Base-by-base conservation (phyloP, 2,888 invertebrate genomes). In the Lycocerus yunnanus region DNA sequence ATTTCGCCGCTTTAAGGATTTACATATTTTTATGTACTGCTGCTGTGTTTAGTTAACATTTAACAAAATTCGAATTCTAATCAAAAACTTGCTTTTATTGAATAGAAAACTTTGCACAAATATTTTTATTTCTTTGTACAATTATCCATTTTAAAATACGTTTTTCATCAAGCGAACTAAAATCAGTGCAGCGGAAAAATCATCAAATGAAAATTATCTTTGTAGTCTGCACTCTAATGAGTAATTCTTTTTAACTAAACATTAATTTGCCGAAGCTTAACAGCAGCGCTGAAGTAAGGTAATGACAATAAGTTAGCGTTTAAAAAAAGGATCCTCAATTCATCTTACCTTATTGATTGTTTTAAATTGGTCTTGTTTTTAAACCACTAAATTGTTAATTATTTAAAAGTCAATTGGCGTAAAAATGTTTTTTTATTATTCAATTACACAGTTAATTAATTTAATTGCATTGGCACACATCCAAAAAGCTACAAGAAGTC, bases 371-470 rank as follows among this genome's bases (percentile, higher is more conserved):
- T 4, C 13, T 43, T 60, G 24, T 60, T 69, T 60, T 27, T n/a
- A 69, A 69, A 60, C 21, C 60, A 69, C 69, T 60, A 69, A 43
- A 43, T 43, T 43, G 43, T n/a, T 43, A 43, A 43, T 43, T 43
- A 43, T 43, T 43, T 43, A 43, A 43, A 43, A 43, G 43, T 43
- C 43, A 43, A 43, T 43, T 43, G 43, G 43, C 43, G 43, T 43
- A 43, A 43, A 43, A 43, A 43, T 43, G 43, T 43, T 43, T 24
- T 20, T 61, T 61, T 69, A 66, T 69, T 71, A 58, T 15, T 13
- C 73, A 18, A 69, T 73, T 73, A 69, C 73, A 61, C 73, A 58
- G 68, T 21, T 58, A 59, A 71, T 66, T 66, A 66, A 27, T 68
- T 66, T 66, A 13, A 21, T 18, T 21, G 21, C 43, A 9, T 73